These are phyloP conservation scores for Notospermus geniculatus DNA, from an alignment of 1,140 invertebrate species.

Conservation along the genomic window DNA sequence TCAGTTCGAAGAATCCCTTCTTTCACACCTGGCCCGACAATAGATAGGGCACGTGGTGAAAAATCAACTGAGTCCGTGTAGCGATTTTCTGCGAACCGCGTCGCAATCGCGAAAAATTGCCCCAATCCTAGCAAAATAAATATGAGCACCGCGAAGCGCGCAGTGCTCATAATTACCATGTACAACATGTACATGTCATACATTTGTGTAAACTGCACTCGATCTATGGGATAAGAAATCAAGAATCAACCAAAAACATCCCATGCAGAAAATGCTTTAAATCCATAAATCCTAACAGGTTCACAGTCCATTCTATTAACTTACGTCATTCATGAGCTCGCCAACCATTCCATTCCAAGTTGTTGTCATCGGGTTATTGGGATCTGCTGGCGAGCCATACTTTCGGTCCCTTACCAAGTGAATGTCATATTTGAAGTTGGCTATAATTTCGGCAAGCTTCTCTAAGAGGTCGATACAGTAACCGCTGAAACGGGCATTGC, in stretches of 20 bases:
- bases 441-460: constrained; percentile 47
- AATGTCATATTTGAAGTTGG: constrained; percentile 85
- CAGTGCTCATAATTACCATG: neutral
- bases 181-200: neutral
- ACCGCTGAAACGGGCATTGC: constrained; percentile 20
- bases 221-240: neutral
- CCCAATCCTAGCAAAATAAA: too few species aligned
- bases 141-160: too few species aligned
- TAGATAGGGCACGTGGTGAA: too few species aligned
- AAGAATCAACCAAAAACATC: neutral
- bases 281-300: neutral
- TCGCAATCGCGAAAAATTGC: too few species aligned
- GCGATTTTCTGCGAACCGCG: too few species aligned
- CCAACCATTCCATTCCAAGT: constrained; percentile 54
- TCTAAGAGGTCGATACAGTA: constrained; percentile 31
- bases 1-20: too few species aligned
- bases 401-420: constrained; percentile 87
- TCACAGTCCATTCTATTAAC: constrained; percentile 22
- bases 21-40: too few species aligned
- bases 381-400: constrained; percentile 75
- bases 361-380: constrained; percentile 60
- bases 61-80: neutral
- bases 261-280: neutral
- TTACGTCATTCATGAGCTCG: constrained; percentile 52
- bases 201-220: neutral